Conservation (phyloP, 1,140 invertebrate genomes). For the Brachystomella parvula region DNA sequence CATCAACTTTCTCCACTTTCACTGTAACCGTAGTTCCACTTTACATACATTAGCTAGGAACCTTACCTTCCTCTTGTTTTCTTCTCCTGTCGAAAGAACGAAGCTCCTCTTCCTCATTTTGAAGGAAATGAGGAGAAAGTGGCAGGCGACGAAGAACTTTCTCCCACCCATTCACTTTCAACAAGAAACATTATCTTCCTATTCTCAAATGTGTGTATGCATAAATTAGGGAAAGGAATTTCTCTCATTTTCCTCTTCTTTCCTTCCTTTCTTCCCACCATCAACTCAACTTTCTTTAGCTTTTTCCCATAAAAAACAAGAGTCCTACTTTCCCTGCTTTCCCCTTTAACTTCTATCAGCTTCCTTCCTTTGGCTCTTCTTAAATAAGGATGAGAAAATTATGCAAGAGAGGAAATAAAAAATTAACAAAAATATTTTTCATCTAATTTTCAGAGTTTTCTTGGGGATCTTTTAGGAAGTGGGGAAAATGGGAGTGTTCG, state of each 20-base stretch:
- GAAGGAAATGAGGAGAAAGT: too few species aligned
- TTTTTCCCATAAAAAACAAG: background rate
- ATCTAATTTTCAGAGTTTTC: background rate
- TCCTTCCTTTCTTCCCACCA: background rate
- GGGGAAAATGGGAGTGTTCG: background rate
- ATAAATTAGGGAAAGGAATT: background rate
- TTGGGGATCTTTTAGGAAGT: background rate
- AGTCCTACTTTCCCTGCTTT: background rate
- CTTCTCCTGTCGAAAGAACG: too few species aligned
- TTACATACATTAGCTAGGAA: background rate
- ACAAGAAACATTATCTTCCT: conserved; percentile 11
- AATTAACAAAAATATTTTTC: conserved; percentile 3
- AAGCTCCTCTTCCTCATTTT: too few species aligned
- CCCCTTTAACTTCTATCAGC: background rate
- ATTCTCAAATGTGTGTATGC: conserved; percentile 10
- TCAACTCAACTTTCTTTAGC: background rate
- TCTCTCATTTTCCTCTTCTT: background rate
- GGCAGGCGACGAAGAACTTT: too few species aligned
- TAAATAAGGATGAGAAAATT: conserved; percentile 17
- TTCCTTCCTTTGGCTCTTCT: background rate
- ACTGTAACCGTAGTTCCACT: background rate
- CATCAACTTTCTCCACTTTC: conserved; percentile 2
- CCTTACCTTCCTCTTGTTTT: conserved; percentile 1
- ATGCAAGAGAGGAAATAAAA: conserved; percentile 5
- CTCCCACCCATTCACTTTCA: background rate